phyloP scores from a whole-genome alignment of 2,797 vertebrate species.

The Protosalanx chinensis region DNA sequence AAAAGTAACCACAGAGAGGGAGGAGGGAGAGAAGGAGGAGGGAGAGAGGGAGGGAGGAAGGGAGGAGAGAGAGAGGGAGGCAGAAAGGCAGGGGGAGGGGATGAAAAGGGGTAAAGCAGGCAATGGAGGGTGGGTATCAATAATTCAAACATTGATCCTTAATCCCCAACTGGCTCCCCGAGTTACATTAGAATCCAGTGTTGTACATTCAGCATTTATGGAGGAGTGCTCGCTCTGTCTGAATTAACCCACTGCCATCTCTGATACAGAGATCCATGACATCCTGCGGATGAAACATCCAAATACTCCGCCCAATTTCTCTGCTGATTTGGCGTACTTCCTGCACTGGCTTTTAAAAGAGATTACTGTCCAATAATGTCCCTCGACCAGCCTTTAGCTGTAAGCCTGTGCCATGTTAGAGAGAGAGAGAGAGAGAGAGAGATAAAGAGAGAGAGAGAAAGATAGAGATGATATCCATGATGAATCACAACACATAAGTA shows the following conservation, averaged over 20 bases:
- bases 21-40: slow-evolving; percentile 12
- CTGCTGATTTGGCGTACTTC: not conserved
- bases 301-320: not conserved
- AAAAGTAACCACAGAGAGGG: slow-evolving; percentile 5
- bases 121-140: slow-evolving; percentile 61
- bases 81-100: slow-evolving; percentile 18
- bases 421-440: not conserved
- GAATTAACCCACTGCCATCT: not conserved
- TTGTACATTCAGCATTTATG: slow-evolving; percentile 42
- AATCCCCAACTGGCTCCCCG: slow-evolving; percentile 49
- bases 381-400: not conserved
- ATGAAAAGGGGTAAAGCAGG: too few species aligned
- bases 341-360: not conserved
- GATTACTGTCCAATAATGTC: not conserved
- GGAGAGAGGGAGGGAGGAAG: slow-evolving; percentile 15
- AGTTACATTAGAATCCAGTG: slow-evolving; percentile 35
- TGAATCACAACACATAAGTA: not conserved
- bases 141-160: slow-evolving; percentile 69
- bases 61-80: not conserved
- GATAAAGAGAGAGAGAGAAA: slow-evolving; percentile 3
- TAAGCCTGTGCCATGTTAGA: not conserved
- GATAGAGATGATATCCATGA: not conserved
- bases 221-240: too few species aligned
- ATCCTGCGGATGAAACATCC: not conserved
- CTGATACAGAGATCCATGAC: not conserved